phyloP scores from a whole-genome alignment of 2,113 vertebrate genomes.

The Oceanodroma tethys region DNA sequence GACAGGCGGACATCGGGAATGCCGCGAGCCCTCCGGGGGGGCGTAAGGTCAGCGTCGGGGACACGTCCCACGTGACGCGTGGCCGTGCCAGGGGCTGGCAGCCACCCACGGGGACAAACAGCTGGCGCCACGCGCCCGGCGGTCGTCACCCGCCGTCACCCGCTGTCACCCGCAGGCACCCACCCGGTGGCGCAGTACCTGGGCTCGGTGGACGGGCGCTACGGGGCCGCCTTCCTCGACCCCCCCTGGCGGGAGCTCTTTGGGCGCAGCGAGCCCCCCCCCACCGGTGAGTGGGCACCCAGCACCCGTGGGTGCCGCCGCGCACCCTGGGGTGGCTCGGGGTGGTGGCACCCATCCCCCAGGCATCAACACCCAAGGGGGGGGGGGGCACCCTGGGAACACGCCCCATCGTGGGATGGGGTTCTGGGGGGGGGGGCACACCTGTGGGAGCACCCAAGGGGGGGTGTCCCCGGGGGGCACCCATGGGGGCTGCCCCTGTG shows the following conservation, averaged over 20 bases:
- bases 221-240: conserved; percentile 84
- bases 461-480: background rate
- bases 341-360: background rate
- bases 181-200: conserved; percentile 67
- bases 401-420: background rate
- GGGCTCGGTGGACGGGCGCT: conserved; percentile 73
- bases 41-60: too few species aligned
- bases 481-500: background rate
- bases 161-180: conserved; percentile 71
- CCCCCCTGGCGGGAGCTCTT: conserved; percentile 86
- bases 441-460: too few species aligned
- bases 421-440: too few species aligned
- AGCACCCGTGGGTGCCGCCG: background rate
- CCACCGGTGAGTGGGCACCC: conserved; percentile 66
- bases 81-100: too few species aligned
- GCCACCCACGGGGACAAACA: too few species aligned
- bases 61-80: too few species aligned
- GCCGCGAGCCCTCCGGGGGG: too few species aligned
- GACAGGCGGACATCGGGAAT: too few species aligned
- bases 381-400: background rate
- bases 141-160: background rate
- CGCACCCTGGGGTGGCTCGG: too few species aligned
- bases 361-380: too few species aligned
- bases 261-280: conserved; percentile 81
- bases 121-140: too few species aligned